Percentiles rank a stretch among this genome's conserved stretches.
phyloP scores from a whole-genome alignment of 2,113 vertebrate genomes.

The Triplophysa dalaica region DNA sequence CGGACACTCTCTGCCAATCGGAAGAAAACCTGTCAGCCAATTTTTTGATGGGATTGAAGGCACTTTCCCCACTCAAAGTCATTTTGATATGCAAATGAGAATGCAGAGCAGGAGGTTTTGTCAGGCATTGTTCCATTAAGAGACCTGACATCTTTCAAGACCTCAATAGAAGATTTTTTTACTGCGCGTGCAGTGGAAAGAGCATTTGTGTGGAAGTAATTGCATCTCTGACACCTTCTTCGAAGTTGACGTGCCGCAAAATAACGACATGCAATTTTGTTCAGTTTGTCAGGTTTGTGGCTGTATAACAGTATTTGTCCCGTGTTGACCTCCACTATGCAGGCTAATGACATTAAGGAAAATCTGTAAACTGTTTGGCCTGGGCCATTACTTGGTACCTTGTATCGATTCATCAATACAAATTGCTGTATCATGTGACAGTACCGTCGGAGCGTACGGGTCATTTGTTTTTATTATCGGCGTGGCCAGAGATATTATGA shows the following conservation, averaged over 20 bases:
- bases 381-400: not conserved
- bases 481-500: not conserved
- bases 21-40: constrained; percentile 34
- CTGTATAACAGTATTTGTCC: constrained; percentile 5
- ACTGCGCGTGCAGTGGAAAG: not conserved
- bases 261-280: constrained; percentile 31
- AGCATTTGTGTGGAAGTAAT: constrained; percentile 9
- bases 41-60: constrained; percentile 22
- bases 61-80: constrained; percentile 12
- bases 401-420: not conserved
- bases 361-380: not conserved
- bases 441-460: not conserved
- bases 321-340: constrained; percentile 1
- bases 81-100: constrained; percentile 49
- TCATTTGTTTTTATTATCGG: not conserved
- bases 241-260: constrained; percentile 19
- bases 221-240: constrained; percentile 29
- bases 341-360: not conserved
- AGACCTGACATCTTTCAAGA: constrained; percentile 37
- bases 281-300: constrained; percentile 14
- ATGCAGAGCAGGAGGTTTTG: constrained; percentile 10
- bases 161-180: constrained; percentile 17
- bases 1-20: constrained; percentile 18
- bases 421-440: not conserved
- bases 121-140: constrained; percentile 40